phyloP scores from a whole-genome alignment of 2,888 invertebrate species.

The Latrodectus elegans region DNA sequence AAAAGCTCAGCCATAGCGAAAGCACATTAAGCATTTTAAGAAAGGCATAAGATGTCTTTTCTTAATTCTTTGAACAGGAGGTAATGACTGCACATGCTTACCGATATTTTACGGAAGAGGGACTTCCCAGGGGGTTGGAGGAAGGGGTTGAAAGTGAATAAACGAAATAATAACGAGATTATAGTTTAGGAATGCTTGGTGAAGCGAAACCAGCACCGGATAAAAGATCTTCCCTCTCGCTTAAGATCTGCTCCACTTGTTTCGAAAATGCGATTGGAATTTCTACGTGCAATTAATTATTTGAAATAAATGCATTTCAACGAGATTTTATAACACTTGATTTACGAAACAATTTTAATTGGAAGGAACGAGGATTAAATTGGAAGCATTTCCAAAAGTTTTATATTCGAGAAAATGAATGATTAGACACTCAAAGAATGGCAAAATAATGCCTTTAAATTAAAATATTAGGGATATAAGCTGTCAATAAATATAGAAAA shows the following conservation, averaged over 20 bases:
- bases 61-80: constrained; percentile 5
- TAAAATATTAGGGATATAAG: no score
- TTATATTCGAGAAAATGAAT: no score
- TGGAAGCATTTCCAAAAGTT: no score
- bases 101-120: neutral
- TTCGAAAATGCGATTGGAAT: constrained; percentile 3
- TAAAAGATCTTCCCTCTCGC: neutral
- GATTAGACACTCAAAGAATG: no score
- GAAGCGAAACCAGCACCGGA: neutral
- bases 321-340: no score
- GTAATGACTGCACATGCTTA: constrained; percentile 8
- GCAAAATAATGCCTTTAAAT: no score
- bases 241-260: neutral
- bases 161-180: constrained; percentile 2
- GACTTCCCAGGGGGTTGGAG: neutral
- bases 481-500: no score
- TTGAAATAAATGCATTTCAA: no score
- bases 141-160: neutral
- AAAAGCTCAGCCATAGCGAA: neutral
- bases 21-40: neutral
- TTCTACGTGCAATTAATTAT: neutral
- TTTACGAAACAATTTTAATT: no score
- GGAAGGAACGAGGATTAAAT: no score
- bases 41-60: constrained; percentile 4
- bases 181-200: neutral